These are phyloP conservation scores for Isurus oxyrinchus DNA, from an alignment of 2,113 vertebrate genomes.

Conservation along the genomic window DNA sequence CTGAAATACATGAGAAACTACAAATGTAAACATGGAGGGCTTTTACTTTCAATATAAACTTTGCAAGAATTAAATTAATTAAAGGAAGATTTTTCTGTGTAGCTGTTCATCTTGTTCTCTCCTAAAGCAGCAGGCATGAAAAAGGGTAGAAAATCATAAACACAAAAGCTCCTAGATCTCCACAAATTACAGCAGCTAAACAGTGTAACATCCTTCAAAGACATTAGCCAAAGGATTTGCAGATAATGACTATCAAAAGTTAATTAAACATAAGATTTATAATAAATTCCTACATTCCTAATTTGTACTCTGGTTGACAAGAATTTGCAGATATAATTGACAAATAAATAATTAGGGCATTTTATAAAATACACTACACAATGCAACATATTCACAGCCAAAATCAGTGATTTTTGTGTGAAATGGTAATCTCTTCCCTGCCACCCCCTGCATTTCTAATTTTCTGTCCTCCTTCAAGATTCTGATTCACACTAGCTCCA, in stretches of 20 bases:
- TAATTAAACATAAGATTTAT: background rate
- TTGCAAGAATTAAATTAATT: background rate
- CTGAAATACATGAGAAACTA: slow-evolving; percentile 16
- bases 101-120: background rate
- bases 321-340: background rate
- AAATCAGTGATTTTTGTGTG: background rate
- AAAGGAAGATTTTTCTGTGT: background rate
- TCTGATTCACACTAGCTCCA: background rate
- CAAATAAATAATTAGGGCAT: background rate
- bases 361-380: background rate
- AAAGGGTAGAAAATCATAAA: background rate
- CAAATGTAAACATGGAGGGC: background rate
- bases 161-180: background rate
- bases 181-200: background rate
- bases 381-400: background rate
- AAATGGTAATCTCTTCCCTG: background rate
- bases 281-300: background rate
- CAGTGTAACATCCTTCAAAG: background rate
- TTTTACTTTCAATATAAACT: background rate
- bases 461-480: background rate
- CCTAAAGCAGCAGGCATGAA: background rate
- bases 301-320: background rate
- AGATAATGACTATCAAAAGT: background rate
- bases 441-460: background rate
- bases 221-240: background rate